Conservation (phyloP, 2,888 invertebrate genomes). For the Palloptera scutellata region DNA sequence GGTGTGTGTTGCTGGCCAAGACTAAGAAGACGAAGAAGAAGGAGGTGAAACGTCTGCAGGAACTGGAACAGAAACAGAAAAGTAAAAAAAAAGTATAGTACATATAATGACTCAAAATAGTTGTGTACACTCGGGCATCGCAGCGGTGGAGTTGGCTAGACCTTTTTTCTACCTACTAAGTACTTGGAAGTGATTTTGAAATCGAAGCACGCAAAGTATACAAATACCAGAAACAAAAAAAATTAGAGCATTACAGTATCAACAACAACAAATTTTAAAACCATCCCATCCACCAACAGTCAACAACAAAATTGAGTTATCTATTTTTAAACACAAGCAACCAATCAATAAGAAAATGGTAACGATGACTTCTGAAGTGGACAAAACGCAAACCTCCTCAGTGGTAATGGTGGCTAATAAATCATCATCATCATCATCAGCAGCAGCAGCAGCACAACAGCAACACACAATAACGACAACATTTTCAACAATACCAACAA, state of each 20-base stretch:
- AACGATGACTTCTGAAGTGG: slow-evolving; percentile 65
- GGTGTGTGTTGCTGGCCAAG: neutral
- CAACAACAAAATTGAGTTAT: too few relatives aligned
- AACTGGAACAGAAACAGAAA: too few relatives aligned
- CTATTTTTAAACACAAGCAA: neutral
- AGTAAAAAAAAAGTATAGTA: neutral
- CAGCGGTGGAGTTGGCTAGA: neutral
- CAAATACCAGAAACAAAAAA: too few relatives aligned
- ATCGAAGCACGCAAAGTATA: too few relatives aligned
- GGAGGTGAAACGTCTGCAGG: too few relatives aligned
- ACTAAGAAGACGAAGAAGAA: neutral
- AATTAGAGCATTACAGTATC: too few relatives aligned
- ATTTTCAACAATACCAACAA: neutral
- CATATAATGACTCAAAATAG: slow-evolving; percentile 21
- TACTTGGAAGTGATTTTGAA: too few relatives aligned
- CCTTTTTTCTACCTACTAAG: too few relatives aligned
- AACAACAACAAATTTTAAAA: neutral
- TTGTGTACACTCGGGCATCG: slow-evolving; percentile 9
- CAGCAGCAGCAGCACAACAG: slow-evolving; percentile 6
- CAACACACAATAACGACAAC: neutral
- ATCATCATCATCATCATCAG: slow-evolving; percentile 21
- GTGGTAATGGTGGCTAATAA: slow-evolving; percentile 46
- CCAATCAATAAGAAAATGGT: slow-evolving; percentile 57
- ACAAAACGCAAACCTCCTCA: slow-evolving; percentile 58
- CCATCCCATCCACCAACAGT: neutral